Percentiles rank a stretch among this genome's conserved stretches.
These are phyloP conservation scores for Nothoprocta perdicaria DNA, from an alignment of 2,113 vertebrate genomes.

Conservation along the genomic window DNA sequence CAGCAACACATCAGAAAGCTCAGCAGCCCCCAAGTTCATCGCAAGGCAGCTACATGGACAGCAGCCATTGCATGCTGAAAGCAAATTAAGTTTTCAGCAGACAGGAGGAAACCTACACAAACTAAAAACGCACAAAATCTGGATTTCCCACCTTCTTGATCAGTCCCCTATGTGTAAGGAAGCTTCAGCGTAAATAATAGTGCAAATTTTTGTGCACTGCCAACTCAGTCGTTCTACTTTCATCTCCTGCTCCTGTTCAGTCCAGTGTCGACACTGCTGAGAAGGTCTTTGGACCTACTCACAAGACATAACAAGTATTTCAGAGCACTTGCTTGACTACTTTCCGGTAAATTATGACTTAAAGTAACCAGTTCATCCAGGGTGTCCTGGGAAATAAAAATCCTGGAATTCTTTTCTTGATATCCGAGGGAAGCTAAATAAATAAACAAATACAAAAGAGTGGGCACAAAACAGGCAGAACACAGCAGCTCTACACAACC, in stretches of 20 bases:
- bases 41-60: neutral
- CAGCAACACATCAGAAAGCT: neutral
- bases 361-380: neutral
- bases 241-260: neutral
- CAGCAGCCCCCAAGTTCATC: rapidly evolving
- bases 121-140: neutral
- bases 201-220: neutral
- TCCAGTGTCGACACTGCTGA: neutral
- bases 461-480: neutral
- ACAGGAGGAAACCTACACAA: neutral
- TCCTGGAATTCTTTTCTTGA: neutral
- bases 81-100: neutral
- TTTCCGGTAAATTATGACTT: neutral
- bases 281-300: neutral
- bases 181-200: neutral
- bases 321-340: neutral
- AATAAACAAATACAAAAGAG: neutral
- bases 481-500: neutral
- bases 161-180: neutral
- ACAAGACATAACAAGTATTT: neutral
- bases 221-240: neutral
- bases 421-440: neutral
- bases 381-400: neutral
- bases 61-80: neutral
- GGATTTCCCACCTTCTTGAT: neutral